These are phyloP conservation scores for Paracentrotus lividus DNA, from an alignment of 53 echinoderm and acorn worm genomes.

Conservation along the genomic window DNA sequence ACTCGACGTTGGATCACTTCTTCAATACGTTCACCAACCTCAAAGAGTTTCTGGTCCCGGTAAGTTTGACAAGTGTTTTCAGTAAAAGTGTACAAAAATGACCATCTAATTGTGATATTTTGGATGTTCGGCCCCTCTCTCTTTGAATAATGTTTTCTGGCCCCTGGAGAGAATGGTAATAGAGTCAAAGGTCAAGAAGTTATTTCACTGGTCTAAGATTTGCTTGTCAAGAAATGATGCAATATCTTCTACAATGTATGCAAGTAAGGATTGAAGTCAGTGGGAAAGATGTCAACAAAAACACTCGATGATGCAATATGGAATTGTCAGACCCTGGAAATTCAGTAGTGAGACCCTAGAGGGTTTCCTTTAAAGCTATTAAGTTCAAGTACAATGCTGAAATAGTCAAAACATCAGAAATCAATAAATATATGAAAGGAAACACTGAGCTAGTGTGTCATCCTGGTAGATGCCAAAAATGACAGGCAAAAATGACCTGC, in stretches of 20 bases:
- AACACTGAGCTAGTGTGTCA: too few relatives aligned
- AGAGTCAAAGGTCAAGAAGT: too few relatives aligned
- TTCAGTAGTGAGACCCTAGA: not conserved
- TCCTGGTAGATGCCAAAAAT: too few relatives aligned
- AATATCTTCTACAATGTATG: not conserved
- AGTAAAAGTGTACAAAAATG: too few relatives aligned
- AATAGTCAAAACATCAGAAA: too few relatives aligned
- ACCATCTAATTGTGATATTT: not conserved
- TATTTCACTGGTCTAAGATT: not conserved
- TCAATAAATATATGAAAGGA: too few relatives aligned
- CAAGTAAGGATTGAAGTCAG: not conserved
- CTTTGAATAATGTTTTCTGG: not conserved
- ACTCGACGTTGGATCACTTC: slow-evolving; percentile 82
- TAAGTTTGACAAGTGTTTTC: slow-evolving; percentile 38
- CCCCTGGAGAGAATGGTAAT: not conserved
- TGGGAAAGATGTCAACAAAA: not conserved
- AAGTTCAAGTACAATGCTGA: too few relatives aligned
- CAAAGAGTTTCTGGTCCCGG: slow-evolving; percentile 76
- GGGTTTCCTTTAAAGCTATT: too few relatives aligned
- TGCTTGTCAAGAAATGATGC: not conserved
- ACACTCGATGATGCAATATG: slow-evolving; percentile 8
- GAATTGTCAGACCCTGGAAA: too few relatives aligned
- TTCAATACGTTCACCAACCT: slow-evolving; percentile 88
- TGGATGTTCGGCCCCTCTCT: not conserved
- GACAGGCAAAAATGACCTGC: not conserved